Conservation (phyloP, 1,140 invertebrate genomes). For the Dolichoris vasculosae region DNA sequence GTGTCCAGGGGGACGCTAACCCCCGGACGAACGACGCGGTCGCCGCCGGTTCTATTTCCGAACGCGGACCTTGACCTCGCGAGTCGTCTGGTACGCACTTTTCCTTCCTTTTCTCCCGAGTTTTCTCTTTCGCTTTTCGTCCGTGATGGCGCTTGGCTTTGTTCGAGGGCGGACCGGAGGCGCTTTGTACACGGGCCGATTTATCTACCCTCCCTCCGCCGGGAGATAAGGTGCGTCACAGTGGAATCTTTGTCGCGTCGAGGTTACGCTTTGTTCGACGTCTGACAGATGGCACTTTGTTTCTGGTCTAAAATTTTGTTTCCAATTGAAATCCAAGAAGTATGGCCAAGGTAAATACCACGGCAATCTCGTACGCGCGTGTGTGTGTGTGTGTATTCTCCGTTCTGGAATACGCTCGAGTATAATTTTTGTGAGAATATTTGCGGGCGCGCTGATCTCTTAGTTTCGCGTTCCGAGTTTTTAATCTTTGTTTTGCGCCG, state of each 20-base stretch:
- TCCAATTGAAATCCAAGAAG: neutral
- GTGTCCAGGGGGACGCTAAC: too few species aligned
- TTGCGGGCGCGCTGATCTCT: too few species aligned
- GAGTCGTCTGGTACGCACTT: neutral
- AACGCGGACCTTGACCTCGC: slow-evolving; percentile 32
- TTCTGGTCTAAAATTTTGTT: neutral
- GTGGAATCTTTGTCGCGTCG: slow-evolving; percentile 23
- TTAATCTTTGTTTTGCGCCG: neutral
- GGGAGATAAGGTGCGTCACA: slow-evolving; percentile 32
- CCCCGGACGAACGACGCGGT: neutral
- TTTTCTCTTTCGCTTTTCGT: neutral
- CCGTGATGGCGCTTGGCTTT: slow-evolving; percentile 13
- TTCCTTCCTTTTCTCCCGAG: neutral
- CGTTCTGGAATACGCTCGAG: neutral
- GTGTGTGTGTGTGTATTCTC: neutral
- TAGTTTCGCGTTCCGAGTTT: neutral
- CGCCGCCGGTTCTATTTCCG: slow-evolving; percentile 20
- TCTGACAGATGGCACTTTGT: slow-evolving; percentile 31
- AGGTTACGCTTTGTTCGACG: neutral
- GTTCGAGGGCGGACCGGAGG: neutral
- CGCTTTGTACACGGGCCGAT: neutral
- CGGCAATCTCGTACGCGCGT: neutral
- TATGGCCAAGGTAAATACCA: neutral
- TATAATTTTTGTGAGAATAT: neutral
- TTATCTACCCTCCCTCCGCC: neutral